A percentile compares a stretch with the other conserved stretches of the same genome.
Evolutionary conservation across 2,113 vertebrate species (phyloP).

Genomic region (Argyrosomus japonicus): DNA sequence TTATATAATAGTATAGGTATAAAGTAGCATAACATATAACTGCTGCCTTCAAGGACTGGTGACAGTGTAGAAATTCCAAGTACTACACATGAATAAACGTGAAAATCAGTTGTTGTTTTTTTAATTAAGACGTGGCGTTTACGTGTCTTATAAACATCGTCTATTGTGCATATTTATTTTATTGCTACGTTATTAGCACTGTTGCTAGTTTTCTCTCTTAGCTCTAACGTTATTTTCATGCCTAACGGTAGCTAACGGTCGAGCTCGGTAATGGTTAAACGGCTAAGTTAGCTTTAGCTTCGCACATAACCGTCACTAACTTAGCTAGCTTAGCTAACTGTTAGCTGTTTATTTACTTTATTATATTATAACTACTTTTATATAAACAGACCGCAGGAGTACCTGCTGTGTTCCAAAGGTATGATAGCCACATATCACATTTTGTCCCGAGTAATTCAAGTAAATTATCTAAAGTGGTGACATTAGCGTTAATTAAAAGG

Average conservation of each 20-base stretch:
- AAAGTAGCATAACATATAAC: background rate
- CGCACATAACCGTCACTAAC: background rate
- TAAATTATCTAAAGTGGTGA: background rate
- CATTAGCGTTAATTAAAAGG: background rate
- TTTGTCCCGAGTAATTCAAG: background rate
- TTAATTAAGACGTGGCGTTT: too few relatives aligned
- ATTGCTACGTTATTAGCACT: too few relatives aligned
- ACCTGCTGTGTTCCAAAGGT: background rate
- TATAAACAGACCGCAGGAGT: background rate
- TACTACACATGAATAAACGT: background rate
- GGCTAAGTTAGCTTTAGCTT: background rate
- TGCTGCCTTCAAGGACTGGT: background rate
- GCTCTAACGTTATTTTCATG: background rate
- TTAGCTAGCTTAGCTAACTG: background rate
- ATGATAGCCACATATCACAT: background rate
- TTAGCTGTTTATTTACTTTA: too few relatives aligned
- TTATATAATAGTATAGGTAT: background rate
- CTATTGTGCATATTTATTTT: too few relatives aligned
- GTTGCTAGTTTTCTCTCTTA: too few relatives aligned
- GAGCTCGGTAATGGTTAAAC: too few relatives aligned
- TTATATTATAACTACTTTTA: too few relatives aligned
- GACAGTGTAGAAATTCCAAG: too few relatives aligned
- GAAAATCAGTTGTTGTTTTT: background rate
- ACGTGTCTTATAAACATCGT: too few relatives aligned
- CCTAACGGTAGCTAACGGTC: background rate